A percentile compares a stretch with the other conserved stretches of the same genome.
Conservation (phyloP, 2,797 vertebrate species). For the Sebastes melanostomus region DNA sequence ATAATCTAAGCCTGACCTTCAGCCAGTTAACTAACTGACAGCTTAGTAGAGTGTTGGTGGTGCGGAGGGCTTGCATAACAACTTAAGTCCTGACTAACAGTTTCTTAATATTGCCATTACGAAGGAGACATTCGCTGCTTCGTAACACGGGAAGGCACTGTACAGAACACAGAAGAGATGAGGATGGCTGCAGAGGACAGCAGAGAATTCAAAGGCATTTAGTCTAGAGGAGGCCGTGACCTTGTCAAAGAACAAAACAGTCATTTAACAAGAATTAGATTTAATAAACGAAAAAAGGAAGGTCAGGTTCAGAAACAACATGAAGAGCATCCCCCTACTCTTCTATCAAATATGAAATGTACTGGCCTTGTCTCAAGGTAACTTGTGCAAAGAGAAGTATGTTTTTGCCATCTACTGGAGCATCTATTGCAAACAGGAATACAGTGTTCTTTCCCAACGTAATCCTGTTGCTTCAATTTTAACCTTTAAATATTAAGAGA, state of each 20-base stretch:
- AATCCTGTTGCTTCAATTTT: slow-evolving; percentile 11
- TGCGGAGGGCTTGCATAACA: slow-evolving; percentile 70
- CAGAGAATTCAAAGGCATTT: slow-evolving; percentile 38
- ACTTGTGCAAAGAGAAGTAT: slow-evolving; percentile 34
- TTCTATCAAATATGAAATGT: slow-evolving; percentile 40
- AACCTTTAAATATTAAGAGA: slow-evolving; percentile 20
- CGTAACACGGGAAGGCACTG: neutral
- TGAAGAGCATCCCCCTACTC: slow-evolving; percentile 25
- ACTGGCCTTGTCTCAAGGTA: slow-evolving; percentile 62
- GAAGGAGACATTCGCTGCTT: slow-evolving; percentile 32
- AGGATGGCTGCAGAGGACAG: slow-evolving; percentile 14
- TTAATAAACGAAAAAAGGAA: slow-evolving; percentile 46
- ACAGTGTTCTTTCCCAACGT: neutral
- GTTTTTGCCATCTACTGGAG: slow-evolving; percentile 41
- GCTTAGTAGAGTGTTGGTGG: slow-evolving; percentile 72
- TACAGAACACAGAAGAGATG: neutral
- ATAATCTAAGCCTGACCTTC: slow-evolving; percentile 84
- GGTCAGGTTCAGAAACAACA: slow-evolving; percentile 45
- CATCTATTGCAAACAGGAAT: slow-evolving; percentile 31
- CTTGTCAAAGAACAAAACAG: slow-evolving; percentile 54
- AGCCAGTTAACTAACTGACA: slow-evolving; percentile 87
- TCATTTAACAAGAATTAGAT: slow-evolving; percentile 51
- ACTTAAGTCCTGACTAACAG: slow-evolving; percentile 68
- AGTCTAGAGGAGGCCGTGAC: slow-evolving; percentile 35
- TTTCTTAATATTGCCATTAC: slow-evolving; percentile 73